Evolutionary conservation across 2,113 vertebrate genomes (phyloP).

Genomic region (Oreotrochilus melanogaster): DNA sequence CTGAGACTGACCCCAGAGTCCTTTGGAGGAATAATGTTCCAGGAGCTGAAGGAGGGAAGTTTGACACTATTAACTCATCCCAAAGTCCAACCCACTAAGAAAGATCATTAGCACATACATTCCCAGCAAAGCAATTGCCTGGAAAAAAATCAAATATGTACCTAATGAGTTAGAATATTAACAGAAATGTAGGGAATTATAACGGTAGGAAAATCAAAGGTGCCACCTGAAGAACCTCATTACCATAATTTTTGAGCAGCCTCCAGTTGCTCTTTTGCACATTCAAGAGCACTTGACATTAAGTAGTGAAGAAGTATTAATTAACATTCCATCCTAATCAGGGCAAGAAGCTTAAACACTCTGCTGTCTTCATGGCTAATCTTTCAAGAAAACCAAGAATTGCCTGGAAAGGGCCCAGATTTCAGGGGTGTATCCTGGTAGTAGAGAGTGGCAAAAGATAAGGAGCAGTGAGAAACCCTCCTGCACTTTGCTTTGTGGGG

Average conservation of each 20-base stretch:
- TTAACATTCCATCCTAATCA: slow-evolving; percentile 3
- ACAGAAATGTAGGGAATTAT: neutral
- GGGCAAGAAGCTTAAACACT: slow-evolving; percentile 10
- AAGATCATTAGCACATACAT: neutral
- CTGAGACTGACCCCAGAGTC: neutral
- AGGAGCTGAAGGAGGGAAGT: neutral
- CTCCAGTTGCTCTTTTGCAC: neutral
- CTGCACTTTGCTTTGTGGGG: neutral
- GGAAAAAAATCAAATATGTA: slow-evolving; percentile 21
- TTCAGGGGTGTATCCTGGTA: neutral
- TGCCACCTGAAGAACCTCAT: neutral
- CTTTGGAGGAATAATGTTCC: neutral
- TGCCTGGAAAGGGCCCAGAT: neutral
- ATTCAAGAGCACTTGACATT: slow-evolving; percentile 10
- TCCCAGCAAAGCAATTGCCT: neutral
- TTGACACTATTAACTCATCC: neutral
- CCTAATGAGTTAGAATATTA: neutral
- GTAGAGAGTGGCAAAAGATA: neutral
- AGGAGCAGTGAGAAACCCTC: neutral
- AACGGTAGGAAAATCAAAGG: neutral
- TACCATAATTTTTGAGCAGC: neutral
- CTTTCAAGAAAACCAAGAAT: neutral
- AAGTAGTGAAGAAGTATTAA: slow-evolving; percentile 6
- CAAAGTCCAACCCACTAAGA: neutral
- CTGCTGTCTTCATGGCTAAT: neutral